Evolutionary conservation across 2,888 invertebrate species (phyloP).

Genomic region (Zootermopsis nevadensis): DNA sequence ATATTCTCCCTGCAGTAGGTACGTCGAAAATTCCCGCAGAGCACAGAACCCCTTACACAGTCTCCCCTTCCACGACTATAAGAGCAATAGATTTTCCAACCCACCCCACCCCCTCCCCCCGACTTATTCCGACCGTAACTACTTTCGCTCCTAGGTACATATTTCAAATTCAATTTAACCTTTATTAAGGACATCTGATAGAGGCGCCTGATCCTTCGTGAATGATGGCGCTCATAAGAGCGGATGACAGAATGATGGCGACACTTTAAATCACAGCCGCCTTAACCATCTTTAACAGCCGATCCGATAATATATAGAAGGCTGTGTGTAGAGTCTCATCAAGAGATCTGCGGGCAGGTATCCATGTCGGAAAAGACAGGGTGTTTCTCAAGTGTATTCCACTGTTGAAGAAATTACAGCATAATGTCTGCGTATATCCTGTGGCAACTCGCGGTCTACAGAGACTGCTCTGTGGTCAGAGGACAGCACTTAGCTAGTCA

Average conservation of each 20-base stretch:
- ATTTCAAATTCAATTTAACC: background rate
- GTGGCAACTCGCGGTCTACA: no score
- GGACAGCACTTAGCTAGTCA: no score
- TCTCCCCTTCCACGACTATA: no score
- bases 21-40: no score
- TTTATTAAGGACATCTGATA: conserved; percentile 8
- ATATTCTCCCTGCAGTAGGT: no score
- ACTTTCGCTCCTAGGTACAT: background rate
- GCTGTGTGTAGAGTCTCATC: background rate
- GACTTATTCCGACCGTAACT: no score
- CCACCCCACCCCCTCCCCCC: no score
- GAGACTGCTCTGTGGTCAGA: no score
- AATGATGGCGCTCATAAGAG: background rate
- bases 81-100: no score
- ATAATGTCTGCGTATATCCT: no score
- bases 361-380: background rate
- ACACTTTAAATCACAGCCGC: background rate
- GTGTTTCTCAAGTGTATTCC: background rate
- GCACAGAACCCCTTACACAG: no score
- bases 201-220: background rate
- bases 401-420: no score
- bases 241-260: background rate
- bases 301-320: background rate
- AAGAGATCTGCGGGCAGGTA: background rate
- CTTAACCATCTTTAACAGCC: background rate